Base-by-base conservation (phyloP, 1,140 invertebrate species). In the Harpegnathos saltator region DNA sequence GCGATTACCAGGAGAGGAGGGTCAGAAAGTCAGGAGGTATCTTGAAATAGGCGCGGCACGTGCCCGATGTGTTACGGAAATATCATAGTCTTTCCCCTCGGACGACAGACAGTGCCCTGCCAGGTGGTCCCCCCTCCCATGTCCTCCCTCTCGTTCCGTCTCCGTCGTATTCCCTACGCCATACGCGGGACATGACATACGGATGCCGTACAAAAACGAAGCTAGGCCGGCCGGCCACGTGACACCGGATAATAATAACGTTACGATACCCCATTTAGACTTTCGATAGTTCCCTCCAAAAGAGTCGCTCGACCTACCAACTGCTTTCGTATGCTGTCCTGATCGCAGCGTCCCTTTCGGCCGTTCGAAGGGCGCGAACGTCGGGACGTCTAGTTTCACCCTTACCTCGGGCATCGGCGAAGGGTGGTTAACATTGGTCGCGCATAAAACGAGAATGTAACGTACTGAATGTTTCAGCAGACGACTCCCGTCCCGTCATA, bases 131-230 rank as follows among this genome's bases (percentile, higher is more conserved):
- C 73, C 81, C 74, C 77, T 81, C 66, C 50, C 17, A 68, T 38
- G 7, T 29, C 29, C 63, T 58, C 22, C 33, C 19, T 58, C 29
- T 58, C 29, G 33, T 22, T 58, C 63, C 38, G 22, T 78, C 52
- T 58, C 52, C 52, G 63, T 69, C 75, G 56, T 78, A 78, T 69
- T 69, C 50, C 59, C 52, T 54, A 58, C 59, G 50, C 54, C 17
- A 65, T 38, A n/a, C n/a, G 22, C 74, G 11, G 11, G 26, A 15
- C 73, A 38, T 66, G 52, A 50, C 69, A 74, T 83, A 58, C 63
- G 54, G 85, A 90, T 63, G 69, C 83, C 82, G 26, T 88, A 89
- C 77, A 90, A 90, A 88, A 89, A 87, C 82, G 83, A 90, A 88
- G 87, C 83, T 68, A 66, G 15, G 61, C 75, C 71, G 73, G 50